These are phyloP conservation scores for Benthosema pterotum DNA, from an alignment of 2,797 vertebrate species.

Conservation along the genomic window DNA sequence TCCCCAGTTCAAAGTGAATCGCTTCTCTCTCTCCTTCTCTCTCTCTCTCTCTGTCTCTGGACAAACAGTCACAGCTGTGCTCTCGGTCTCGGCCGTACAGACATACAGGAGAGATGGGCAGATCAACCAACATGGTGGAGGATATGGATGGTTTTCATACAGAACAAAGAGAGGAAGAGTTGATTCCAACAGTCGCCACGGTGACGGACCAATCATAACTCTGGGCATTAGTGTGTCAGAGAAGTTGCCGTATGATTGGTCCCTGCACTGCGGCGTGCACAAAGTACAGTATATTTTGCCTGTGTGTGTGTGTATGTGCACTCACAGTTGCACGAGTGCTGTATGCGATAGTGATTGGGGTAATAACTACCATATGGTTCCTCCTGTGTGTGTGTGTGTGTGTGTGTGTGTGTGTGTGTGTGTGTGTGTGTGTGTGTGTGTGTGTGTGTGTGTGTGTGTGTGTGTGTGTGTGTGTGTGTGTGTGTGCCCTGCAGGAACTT, in stretches of 20 bases:
- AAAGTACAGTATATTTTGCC: neutral
- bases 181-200: neutral
- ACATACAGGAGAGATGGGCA: conserved; percentile 75
- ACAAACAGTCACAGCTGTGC: conserved; percentile 64
- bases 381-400: conserved; percentile 24
- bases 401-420: conserved; percentile 45
- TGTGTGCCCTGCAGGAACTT: too few species aligned
- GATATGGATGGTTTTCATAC: conserved; percentile 5
- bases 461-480: conserved; percentile 12
- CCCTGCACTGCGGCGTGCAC: too few species aligned
- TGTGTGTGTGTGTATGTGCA: conserved; percentile 2
- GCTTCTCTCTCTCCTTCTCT: conserved; percentile 6
- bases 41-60: conserved; percentile 25
- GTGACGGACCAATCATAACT: neutral
- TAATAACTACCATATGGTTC: conserved; percentile 46
- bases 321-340: neutral
- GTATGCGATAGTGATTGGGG: conserved; percentile 20
- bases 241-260: too few species aligned
- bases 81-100: conserved; percentile 43
- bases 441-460: conserved; percentile 8
- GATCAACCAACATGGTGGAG: conserved; percentile 65
- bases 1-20: conserved; percentile 75
- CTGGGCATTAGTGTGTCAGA: too few species aligned
- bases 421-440: neutral
- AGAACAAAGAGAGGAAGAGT: too few species aligned